Conservation (phyloP, 2,797 vertebrate genomes). For the Zalophus californianus region DNA sequence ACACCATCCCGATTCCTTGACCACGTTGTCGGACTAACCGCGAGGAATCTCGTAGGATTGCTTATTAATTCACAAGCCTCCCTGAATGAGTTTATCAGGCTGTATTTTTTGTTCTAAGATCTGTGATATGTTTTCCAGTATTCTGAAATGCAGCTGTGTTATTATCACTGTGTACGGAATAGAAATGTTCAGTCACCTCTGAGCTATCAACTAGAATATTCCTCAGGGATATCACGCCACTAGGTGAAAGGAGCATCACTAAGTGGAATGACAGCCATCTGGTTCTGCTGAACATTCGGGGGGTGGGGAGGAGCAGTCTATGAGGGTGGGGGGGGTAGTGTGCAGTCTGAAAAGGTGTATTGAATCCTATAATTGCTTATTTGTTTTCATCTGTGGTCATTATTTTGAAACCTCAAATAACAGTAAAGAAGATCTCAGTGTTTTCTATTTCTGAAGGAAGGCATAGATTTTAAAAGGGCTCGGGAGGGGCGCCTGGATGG, state of each 20-base stretch:
- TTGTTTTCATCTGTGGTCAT: not conserved
- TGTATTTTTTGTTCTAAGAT: not conserved
- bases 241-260: not conserved
- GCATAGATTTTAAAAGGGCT: not conserved
- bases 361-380: not conserved
- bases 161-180: not conserved
- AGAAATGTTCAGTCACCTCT: slow-evolving; percentile 49
- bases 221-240: not conserved
- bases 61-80: not conserved
- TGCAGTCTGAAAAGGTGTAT: not conserved
- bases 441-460: not conserved
- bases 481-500: not conserved
- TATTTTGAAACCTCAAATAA: slow-evolving; percentile 41
- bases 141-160: slow-evolving; percentile 8
- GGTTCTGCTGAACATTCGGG: not conserved
- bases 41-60: not conserved
- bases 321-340: not conserved
- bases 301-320: not conserved
- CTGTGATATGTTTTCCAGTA: not conserved
- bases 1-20: not conserved
- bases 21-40: not conserved
- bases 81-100: not conserved
- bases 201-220: not conserved
- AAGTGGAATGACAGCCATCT: not conserved
- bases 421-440: not conserved